Percentiles rank a stretch among this genome's conserved stretches.
Conservation (phyloP, 2,888 invertebrate genomes). For the Andrena fulva region DNA sequence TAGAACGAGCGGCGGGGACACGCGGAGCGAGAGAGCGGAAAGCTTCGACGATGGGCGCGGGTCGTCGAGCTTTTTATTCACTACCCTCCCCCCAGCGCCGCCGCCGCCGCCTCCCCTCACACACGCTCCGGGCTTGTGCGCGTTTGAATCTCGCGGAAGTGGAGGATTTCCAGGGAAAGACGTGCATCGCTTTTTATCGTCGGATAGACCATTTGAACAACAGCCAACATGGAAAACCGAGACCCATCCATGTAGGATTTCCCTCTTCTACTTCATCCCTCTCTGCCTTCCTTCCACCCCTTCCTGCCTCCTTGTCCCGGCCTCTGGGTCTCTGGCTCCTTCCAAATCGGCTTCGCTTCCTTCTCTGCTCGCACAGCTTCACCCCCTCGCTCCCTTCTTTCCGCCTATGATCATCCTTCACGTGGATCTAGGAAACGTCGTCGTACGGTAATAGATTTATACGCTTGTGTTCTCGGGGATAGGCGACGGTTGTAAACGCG, state of each 20-base stretch:
- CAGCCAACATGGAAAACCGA: slow-evolving; percentile 81
- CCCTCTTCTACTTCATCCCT: slow-evolving; percentile 23
- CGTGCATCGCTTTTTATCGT: slow-evolving; percentile 83
- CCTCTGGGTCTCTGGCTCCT: neutral
- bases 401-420: slow-evolving; percentile 44
- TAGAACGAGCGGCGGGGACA: slow-evolving; percentile 37
- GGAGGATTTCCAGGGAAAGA: slow-evolving; percentile 78
- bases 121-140: slow-evolving; percentile 56
- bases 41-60: slow-evolving; percentile 68
- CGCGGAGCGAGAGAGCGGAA: slow-evolving; percentile 59
- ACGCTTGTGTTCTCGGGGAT: slow-evolving; percentile 44
- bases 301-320: slow-evolving; percentile 25
- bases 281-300: slow-evolving; percentile 9
- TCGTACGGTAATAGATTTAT: slow-evolving; percentile 81
- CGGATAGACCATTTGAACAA: slow-evolving; percentile 83
- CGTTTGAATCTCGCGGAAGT: slow-evolving; percentile 80
- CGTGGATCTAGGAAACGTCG: slow-evolving; percentile 67
- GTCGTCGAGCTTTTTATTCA: slow-evolving; percentile 68
- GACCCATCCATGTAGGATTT: slow-evolving; percentile 53
- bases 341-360: slow-evolving; percentile 37
- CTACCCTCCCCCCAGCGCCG: slow-evolving; percentile 30
- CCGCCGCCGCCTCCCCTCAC: neutral
- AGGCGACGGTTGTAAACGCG: slow-evolving; percentile 21
- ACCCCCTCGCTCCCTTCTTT: slow-evolving; percentile 14
- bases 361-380: neutral